Percentiles rank a stretch among this genome's conserved stretches.
These are phyloP conservation scores for Lochmaea capreae DNA, from an alignment of 2,888 invertebrate species.

Conservation along the genomic window DNA sequence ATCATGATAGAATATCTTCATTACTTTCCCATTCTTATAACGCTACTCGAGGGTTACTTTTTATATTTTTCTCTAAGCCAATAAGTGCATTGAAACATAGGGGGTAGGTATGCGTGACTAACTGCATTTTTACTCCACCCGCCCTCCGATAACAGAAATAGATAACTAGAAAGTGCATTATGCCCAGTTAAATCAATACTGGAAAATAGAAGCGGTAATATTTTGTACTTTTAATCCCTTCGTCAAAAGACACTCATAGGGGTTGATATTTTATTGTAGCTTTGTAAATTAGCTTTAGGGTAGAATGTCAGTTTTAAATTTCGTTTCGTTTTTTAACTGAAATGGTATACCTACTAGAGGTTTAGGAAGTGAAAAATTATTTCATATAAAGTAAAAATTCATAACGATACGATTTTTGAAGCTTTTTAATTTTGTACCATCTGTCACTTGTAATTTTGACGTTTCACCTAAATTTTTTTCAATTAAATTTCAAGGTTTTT, in stretches of 20 bases:
- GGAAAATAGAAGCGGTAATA: neutral
- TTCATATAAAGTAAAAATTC: no score
- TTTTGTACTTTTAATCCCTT: neutral
- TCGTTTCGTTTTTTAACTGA: neutral
- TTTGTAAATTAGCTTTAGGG: neutral
- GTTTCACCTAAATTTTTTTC: no score
- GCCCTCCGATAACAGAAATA: slow-evolving; percentile 12
- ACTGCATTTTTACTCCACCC: slow-evolving; percentile 5
- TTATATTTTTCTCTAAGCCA: slow-evolving; percentile 2
- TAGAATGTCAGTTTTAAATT: neutral
- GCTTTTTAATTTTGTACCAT: no score
- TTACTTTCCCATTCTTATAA: no score
- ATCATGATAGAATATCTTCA: no score
- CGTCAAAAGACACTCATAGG: slow-evolving; percentile 6
- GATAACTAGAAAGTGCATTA: slow-evolving; percentile 14
- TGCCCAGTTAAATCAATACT: slow-evolving; percentile 5
- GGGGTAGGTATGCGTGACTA: slow-evolving; percentile 18
- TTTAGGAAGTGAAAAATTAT: neutral
- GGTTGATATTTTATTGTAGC: neutral
- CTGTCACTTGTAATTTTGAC: no score
- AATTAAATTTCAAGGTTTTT: no score
- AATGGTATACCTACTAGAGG: neutral
- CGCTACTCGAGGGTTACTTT: neutral
- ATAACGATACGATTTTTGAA: no score
- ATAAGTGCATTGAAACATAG: slow-evolving; percentile 13